These are phyloP conservation scores for Hypercompe scribonia DNA, from an alignment of 2,888 invertebrate species.

Conservation along the genomic window DNA sequence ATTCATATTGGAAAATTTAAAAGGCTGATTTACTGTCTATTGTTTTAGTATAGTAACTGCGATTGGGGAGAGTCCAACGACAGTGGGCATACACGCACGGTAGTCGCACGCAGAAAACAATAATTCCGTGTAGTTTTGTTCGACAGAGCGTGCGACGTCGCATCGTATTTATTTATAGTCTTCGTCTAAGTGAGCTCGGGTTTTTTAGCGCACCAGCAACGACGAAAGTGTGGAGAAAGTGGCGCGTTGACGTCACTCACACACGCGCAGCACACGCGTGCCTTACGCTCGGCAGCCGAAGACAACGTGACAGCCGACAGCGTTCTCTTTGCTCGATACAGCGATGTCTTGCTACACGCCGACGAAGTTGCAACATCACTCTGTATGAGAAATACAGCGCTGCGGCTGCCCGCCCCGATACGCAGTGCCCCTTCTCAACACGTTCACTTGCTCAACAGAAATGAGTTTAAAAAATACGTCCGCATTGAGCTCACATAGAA, in stretches of 20 bases:
- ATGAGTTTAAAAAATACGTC: conserved; percentile 57
- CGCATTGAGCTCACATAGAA: conserved; percentile 42
- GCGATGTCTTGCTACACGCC: conserved; percentile 73
- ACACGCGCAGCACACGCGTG: conserved; percentile 78
- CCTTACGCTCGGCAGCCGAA: conserved; percentile 53
- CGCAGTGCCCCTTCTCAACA: conserved; percentile 79
- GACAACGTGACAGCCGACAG: conserved; percentile 56
- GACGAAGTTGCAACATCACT: conserved; percentile 72
- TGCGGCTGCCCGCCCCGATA: conserved; percentile 71
- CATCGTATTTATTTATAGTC: conserved; percentile 80
- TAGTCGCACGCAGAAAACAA: conserved; percentile 68
- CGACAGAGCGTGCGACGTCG: conserved; percentile 78
- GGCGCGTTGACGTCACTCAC: conserved; percentile 85
- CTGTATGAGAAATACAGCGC: conserved; percentile 77
- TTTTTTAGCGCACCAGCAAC: conserved; percentile 84
- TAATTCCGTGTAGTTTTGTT: conserved; percentile 78
- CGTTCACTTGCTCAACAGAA: conserved; percentile 82
- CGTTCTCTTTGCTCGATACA: conserved; percentile 75
- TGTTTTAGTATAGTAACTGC: conserved; percentile 28
- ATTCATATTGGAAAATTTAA: conserved; percentile 23
- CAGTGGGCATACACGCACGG: conserved; percentile 60
- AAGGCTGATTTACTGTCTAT: conserved; percentile 13
- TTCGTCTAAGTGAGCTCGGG: conserved; percentile 74
- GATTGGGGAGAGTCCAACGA: conserved; percentile 60
- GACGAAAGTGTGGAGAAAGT: conserved; percentile 87